These are phyloP conservation scores for Arctocebus calabarensis DNA, from an alignment of 2,797 vertebrate genomes.

Conservation along the genomic window DNA sequence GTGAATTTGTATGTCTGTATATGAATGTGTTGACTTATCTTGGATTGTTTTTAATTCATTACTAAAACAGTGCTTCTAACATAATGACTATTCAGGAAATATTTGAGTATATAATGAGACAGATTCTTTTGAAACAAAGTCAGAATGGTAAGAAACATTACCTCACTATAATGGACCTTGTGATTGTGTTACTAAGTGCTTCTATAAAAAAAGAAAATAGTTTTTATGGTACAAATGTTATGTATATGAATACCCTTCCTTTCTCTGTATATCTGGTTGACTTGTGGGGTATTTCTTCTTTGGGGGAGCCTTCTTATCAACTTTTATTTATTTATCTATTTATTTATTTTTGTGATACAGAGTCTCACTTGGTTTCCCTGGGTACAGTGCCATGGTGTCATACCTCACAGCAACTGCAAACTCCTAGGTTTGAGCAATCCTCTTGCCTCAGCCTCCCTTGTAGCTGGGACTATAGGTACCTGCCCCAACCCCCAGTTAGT, in stretches of 20 bases:
- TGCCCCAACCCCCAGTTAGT: too few species aligned
- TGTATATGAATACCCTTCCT: neutral
- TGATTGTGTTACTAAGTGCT: neutral
- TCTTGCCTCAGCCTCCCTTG: too few species aligned
- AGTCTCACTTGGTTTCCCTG: too few species aligned
- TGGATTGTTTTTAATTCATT: neutral
- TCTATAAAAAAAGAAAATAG: neutral
- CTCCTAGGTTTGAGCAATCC: too few species aligned
- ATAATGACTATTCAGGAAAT: neutral
- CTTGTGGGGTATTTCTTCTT: neutral
- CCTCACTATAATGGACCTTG: neutral
- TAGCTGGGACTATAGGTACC: too few species aligned
- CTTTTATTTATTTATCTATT: neutral
- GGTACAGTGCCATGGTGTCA: too few species aligned
- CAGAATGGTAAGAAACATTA: neutral
- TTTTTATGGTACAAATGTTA: neutral
- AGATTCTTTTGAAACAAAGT: neutral
- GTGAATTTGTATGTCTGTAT: neutral
- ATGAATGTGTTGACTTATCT: neutral
- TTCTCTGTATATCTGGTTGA: neutral
- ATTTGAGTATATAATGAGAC: neutral
- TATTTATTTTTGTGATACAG: too few species aligned
- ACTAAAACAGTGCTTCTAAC: neutral
- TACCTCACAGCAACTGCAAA: too few species aligned
- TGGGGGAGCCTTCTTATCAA: neutral